Percentiles rank a stretch among this genome's conserved stretches.
These are phyloP conservation scores for Lithobates pipiens DNA, from an alignment of 2,797 vertebrate genomes.

Conservation along the genomic window DNA sequence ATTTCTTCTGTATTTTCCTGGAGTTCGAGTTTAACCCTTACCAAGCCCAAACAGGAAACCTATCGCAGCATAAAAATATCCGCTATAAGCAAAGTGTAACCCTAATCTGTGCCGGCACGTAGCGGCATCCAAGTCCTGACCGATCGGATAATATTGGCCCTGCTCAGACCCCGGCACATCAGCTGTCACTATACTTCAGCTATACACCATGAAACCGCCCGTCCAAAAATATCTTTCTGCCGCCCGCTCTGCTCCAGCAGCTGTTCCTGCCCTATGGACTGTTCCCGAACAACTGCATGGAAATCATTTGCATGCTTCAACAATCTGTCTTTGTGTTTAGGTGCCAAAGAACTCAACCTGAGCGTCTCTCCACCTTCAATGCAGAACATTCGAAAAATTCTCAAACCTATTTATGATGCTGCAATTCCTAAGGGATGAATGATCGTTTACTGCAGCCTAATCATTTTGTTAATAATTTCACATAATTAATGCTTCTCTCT, in stretches of 20 bases:
- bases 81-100: background rate
- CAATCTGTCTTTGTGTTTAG: background rate
- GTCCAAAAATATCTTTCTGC: background rate
- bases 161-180: background rate
- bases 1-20: no score
- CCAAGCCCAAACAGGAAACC: background rate
- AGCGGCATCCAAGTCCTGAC: background rate
- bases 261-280: slow-evolving; percentile 49
- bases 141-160: background rate
- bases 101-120: background rate
- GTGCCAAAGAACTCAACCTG: background rate
- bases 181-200: background rate
- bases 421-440: slow-evolving; percentile 19
- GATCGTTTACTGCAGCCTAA: slow-evolving; percentile 31
- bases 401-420: slow-evolving; percentile 2
- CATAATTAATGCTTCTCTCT: slow-evolving; percentile 40
- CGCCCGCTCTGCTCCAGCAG: slow-evolving; percentile 30
- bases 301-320: background rate
- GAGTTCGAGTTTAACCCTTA: background rate
- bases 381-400: background rate
- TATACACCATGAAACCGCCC: background rate
- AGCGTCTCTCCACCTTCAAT: background rate
- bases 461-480: slow-evolving; percentile 47
- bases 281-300: background rate
- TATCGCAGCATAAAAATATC: background rate